These are phyloP conservation scores for Acrocephalus scirpaceus DNA, from an alignment of 2,797 vertebrate genomes.

Conservation along the genomic window DNA sequence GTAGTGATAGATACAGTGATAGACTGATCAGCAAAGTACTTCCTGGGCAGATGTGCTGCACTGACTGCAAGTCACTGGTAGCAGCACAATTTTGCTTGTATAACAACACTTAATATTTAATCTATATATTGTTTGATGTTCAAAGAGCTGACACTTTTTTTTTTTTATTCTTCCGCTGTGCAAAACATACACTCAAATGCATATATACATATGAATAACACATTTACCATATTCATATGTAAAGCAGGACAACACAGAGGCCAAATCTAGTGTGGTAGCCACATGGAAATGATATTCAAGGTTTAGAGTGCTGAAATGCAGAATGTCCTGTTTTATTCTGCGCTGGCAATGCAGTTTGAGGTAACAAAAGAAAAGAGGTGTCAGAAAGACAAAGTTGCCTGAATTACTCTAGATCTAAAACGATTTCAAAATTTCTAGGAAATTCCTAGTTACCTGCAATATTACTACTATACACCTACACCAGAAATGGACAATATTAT, in stretches of 20 bases:
- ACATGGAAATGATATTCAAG: background rate
- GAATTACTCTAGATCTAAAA: background rate
- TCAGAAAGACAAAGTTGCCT: background rate
- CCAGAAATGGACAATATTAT: background rate
- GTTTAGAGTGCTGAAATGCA: background rate
- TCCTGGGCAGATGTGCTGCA: background rate
- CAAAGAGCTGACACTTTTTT: background rate
- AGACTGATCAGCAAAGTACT: background rate
- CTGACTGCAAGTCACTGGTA: background rate
- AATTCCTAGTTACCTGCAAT: background rate
- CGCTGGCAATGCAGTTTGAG: background rate
- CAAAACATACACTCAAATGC: background rate
- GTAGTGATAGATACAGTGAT: background rate
- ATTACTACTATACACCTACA: background rate
- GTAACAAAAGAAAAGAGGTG: background rate
- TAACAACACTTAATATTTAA: background rate
- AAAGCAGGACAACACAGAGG: background rate
- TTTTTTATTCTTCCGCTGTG: background rate
- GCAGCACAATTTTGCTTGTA: background rate
- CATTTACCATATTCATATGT: background rate
- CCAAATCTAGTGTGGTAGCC: background rate
- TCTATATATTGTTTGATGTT: background rate
- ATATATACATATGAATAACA: background rate
- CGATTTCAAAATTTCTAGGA: background rate
- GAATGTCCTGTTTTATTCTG: background rate